phyloP scores from a whole-genome alignment of 1,140 invertebrate species.

The Microvelia longipes region DNA sequence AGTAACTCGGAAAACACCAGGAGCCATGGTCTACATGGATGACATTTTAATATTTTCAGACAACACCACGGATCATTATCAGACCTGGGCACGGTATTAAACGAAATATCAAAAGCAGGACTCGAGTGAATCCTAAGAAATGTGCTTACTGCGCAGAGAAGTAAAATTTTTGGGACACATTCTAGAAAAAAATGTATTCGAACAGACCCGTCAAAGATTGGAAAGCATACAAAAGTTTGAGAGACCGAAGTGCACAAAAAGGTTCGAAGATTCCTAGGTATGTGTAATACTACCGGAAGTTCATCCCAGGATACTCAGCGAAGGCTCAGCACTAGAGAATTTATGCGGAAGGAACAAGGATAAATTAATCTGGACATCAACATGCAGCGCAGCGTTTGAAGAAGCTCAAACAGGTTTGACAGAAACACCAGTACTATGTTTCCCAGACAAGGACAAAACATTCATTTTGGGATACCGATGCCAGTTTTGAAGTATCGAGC shows the following conservation, averaged over 20 bases:
- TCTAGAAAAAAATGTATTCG: background rate
- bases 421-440: slow-evolving; percentile 21
- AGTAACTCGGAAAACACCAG: background rate
- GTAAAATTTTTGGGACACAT: background rate
- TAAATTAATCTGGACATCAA: background rate
- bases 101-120: background rate
- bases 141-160: background rate
- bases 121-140: background rate
- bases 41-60: too few species aligned
- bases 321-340: background rate
- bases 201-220: background rate
- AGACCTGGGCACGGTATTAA: background rate
- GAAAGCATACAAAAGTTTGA: background rate
- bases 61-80: too few species aligned
- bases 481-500: slow-evolving; percentile 11
- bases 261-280: background rate
- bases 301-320: background rate
- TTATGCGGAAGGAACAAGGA: background rate
- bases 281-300: background rate
- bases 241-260: background rate
- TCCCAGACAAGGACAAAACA: slow-evolving; percentile 26
- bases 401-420: background rate
- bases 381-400: background rate
- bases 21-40: background rate
- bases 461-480: slow-evolving; percentile 28